Conservation (phyloP, 2,888 invertebrate species). For the Cantharis rufa region DNA sequence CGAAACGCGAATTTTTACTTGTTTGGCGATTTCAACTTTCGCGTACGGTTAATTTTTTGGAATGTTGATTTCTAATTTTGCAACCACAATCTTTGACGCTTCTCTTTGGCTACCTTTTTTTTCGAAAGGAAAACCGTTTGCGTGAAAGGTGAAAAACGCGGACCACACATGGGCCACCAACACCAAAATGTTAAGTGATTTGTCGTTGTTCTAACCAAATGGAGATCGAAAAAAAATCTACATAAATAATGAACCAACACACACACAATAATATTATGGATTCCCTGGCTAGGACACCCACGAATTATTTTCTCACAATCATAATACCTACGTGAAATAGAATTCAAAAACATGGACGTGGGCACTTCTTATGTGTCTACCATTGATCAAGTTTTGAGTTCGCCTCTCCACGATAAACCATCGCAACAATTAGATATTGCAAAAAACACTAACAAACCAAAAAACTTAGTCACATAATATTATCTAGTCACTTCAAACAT, state of each 20-base stretch:
- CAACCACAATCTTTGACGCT: neutral
- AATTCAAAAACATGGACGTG: slow-evolving; percentile 51
- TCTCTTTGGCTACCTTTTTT: neutral
- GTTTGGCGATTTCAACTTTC: neutral
- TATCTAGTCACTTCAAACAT: slow-evolving; percentile 22
- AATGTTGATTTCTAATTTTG: neutral
- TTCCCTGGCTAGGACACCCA: slow-evolving; percentile 44
- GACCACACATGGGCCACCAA: slow-evolving; percentile 16
- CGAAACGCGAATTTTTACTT: neutral
- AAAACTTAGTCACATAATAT: slow-evolving; percentile 18
- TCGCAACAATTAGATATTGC: slow-evolving; percentile 28
- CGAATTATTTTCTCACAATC: slow-evolving; percentile 34
- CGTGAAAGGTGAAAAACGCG: neutral
- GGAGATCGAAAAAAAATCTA: slow-evolving; percentile 1
- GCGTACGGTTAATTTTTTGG: neutral
- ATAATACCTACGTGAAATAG: slow-evolving; percentile 50
- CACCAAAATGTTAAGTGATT: slow-evolving; percentile 8
- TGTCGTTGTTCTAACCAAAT: slow-evolving; percentile 11
- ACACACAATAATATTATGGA: slow-evolving; percentile 7
- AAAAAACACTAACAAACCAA: slow-evolving; percentile 19
- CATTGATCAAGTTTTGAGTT: slow-evolving; percentile 46
- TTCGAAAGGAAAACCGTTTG: neutral
- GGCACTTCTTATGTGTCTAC: slow-evolving; percentile 45
- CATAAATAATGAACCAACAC: slow-evolving; percentile 3
- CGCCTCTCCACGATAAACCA: slow-evolving; percentile 44